These are phyloP conservation scores for Calosoma granatense DNA, from an alignment of 1,140 invertebrate species.

Conservation along the genomic window DNA sequence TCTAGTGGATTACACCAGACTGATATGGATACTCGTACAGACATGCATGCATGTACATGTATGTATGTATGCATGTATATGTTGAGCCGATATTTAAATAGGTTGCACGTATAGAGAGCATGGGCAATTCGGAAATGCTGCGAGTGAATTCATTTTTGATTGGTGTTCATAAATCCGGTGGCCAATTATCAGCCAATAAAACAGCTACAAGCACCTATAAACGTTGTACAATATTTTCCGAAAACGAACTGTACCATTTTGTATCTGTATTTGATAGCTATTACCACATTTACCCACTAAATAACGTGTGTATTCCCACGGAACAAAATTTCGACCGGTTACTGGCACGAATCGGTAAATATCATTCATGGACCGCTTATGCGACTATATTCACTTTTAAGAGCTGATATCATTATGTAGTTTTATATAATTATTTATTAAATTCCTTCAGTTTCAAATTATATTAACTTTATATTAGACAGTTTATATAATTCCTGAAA, in stretches of 20 bases:
- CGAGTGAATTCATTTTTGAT: too few relatives aligned
- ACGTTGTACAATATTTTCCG: background rate
- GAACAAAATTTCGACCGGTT: background rate
- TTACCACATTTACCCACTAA: too few relatives aligned
- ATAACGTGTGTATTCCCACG: too few relatives aligned
- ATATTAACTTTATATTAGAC: too few relatives aligned
- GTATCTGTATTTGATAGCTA: background rate
- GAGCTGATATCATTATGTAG: too few relatives aligned
- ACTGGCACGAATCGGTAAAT: background rate
- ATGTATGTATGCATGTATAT: background rate
- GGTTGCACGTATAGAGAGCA: too few relatives aligned
- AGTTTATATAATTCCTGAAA: too few relatives aligned
- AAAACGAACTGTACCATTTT: background rate
- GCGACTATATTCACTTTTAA: too few relatives aligned
- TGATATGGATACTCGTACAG: too few relatives aligned
- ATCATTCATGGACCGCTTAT: background rate
- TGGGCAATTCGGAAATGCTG: too few relatives aligned
- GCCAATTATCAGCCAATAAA: background rate
- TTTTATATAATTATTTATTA: background rate
- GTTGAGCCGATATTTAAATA: background rate
- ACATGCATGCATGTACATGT: background rate
- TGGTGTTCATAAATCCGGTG: background rate
- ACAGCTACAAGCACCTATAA: background rate
- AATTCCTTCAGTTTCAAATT: background rate
- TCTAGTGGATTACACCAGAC: too few relatives aligned